Evolutionary conservation across 23 tunicate species (phyloP), one percentile per base, ranked within the genome.

Genomic region (Clavelina lepadiformis): DNA sequence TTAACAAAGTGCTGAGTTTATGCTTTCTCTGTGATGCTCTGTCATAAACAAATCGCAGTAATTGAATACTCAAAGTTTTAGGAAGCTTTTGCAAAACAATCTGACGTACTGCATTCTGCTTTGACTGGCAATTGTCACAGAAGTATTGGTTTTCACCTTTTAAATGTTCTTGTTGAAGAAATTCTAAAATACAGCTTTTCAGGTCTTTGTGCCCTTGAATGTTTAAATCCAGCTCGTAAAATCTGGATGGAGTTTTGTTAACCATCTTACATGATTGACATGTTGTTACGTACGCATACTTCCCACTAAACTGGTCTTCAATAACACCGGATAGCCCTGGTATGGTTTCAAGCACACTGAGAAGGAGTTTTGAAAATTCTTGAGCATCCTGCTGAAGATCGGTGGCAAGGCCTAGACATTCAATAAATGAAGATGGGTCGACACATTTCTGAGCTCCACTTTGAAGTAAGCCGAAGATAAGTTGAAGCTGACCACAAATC

Each of bases 381-480:
- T 79, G 86, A 1, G 96, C 96, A 68, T 87, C 96, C 73, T 87
- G 96, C 59, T 87, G 96, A 41, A 79, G 55, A 58, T 74, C 82
- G 18, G 73, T 68, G 0, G 84, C 69, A 11, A 87, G 58, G 24
- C 87, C 82, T 2, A 87, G 72, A 52, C 86, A 72, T 18, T 79
- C 61, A 29, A 87, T 73, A 53, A 87, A 79, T 0, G 75, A 53
- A 21, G 87, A 35, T 23, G 96, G 96, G 56, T 87, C 86, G 19
- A 87, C 77, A 24, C 58, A 63, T 55, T 74, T 79, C 21, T 70
- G 55, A 21, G 64, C 30, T 28, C 96, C 61, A 51, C 46, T 67
- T 50, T 79, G 70, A 5, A 87, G 51, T 45, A 79, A 30, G 0
- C 79, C 96, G 50, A 87, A 87, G 45, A 87, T 68, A 13, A 79